These are phyloP conservation scores for Pachyuromys duprasi DNA, from an alignment of 2,797 vertebrate species.

Conservation along the genomic window DNA sequence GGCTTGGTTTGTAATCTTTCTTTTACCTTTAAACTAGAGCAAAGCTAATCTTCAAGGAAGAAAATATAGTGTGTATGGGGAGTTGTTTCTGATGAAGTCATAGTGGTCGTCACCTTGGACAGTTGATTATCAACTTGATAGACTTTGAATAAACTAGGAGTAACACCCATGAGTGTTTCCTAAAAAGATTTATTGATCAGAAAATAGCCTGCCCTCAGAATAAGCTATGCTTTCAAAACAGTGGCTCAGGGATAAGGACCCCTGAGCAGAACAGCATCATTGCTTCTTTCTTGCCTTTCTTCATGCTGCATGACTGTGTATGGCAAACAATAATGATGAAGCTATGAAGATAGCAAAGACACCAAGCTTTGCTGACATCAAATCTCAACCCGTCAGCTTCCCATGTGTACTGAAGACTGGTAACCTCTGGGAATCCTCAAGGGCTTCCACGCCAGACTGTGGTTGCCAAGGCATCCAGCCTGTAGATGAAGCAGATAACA, in stretches of 20 bases:
- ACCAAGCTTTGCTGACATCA: too few relatives aligned
- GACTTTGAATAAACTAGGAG: not conserved
- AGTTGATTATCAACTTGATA: not conserved
- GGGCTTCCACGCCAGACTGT: too few relatives aligned
- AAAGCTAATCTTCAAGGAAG: not conserved
- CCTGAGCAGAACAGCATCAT: too few relatives aligned
- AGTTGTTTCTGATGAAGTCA: not conserved
- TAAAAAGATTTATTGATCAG: not conserved
- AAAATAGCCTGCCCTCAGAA: not conserved
- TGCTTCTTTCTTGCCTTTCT: not conserved
- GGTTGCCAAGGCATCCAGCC: not conserved
- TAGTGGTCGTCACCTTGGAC: not conserved
- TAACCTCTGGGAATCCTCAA: too few relatives aligned
- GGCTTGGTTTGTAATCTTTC: slow-evolving; percentile 45
- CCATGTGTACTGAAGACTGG: not conserved
- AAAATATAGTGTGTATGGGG: not conserved
- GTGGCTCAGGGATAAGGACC: not conserved
- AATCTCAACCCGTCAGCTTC: too few relatives aligned
- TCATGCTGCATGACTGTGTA: not conserved
- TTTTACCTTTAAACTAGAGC: not conserved
- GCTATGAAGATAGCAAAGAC: not conserved
- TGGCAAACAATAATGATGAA: not conserved
- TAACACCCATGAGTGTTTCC: not conserved
- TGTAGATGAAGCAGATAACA: not conserved
- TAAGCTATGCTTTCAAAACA: not conserved